Base-by-base conservation (phyloP, 2,888 invertebrate species). In the Diabrotica balteata region DNA sequence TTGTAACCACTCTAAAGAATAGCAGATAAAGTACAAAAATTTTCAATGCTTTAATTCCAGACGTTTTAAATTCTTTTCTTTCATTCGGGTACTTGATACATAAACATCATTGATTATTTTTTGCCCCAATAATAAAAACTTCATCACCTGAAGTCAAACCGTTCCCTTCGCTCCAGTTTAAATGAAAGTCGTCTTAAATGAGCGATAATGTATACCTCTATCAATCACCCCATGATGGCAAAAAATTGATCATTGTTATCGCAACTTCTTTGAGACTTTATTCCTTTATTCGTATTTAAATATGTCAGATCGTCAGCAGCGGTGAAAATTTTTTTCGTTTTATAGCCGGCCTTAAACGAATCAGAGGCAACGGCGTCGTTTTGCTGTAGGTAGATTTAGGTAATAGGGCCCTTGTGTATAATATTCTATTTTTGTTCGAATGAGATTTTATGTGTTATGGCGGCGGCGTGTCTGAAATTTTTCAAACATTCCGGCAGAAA, bases 401-500 rank as follows among this genome's bases (percentile, higher is more conserved):
- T 80, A 79, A 80, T 76, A 77, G 79, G 79, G 70, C 80, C 79
- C 80, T 66, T 71, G 80, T 77, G 80, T 77, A 76, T 77, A 79
- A 80, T 80, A 80, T 79, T 79, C 79, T 79, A 80, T 80, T 80
- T 80, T 80, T 80, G 77, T 78, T 80, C 76, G 75, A 77, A 78
- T 77, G 73, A 75, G 77, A 77, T 79, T 79, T 79, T 76, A 75
- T 78, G 74, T 77, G 74, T 77, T 79, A 77, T 75, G 73, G 76
- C 74, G 53, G 63, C 67, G 71, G 70, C 76, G 75, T 75, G 75
- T 73, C 73, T 76, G 72, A 74, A 76, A 76, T 77, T 76, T 69
- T 65, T 59, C 66, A 59, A 46, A 59, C 66, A 60, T 59, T 63
- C 62, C 57, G 11, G 22, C 50, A 51, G 63, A 74, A 73, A 70